Base-by-base conservation (phyloP, 2,113 vertebrate genomes). In the Antigone vipio region DNA sequence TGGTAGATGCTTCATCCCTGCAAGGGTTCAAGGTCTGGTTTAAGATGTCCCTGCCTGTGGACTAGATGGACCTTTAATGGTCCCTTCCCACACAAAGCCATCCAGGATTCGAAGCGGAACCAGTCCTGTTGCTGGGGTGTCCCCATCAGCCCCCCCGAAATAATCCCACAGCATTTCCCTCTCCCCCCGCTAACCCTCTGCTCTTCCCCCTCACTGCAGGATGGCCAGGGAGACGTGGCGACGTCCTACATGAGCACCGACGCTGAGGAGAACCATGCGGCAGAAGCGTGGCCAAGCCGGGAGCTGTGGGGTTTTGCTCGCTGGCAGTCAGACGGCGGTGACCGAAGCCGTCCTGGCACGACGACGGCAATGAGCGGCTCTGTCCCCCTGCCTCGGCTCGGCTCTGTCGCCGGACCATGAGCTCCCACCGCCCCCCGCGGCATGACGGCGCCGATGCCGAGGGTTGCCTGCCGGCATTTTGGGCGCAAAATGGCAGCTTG, bases 391-490 rank as follows among this genome's bases (percentile, higher is more conserved):
- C 66, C 69, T 85, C 92, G 78, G 91, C 98, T 97, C 97, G 93
- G 96, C 97, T 88, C 92, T 83, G 91, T 85, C 87, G 62, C 96
- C 74, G 97, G 97, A 98, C 98, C 98, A 99, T 99, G 99, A 99
- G 98, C 97, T 98, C 97, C 85, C 99, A 99, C 97, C 98, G 98
- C 93, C 98, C 98, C 93, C 97, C 98, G 77, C 98, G 98, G 92
- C 98, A 95, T 72, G 98, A 98, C 96, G 98, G 98, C 12, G 95
- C 98, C 6, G 53, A 82, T 6, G 90, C 92, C 19, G 97, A 98
- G 66, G 97, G 95, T 30, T 76, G 95, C 53, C 81, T 96, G 53
- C 35, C 96, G 21, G 95, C 95, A 4, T 97, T 97, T 89, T 97
- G 98, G 97, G 85, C 69, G 11, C 98, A 97, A 68, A 98, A 98